These are phyloP conservation scores for Caenorhabditis plicata DNA, from an alignment of 2,888 invertebrate genomes.

Conservation along the genomic window DNA sequence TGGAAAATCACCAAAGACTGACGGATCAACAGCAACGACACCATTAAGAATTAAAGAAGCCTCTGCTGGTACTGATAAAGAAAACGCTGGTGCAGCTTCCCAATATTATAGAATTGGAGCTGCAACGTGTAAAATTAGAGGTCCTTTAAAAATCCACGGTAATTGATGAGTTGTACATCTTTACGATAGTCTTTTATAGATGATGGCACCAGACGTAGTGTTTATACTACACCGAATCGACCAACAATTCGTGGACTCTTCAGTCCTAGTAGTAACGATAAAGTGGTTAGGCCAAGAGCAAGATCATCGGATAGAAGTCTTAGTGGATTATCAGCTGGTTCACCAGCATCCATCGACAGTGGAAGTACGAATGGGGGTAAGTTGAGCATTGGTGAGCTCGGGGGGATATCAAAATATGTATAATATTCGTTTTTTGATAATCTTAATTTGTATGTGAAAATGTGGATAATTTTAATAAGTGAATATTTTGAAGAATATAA, in stretches of 20 bases:
- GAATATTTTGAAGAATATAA: not conserved
- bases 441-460: too few species aligned
- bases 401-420: too few species aligned
- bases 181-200: slow-evolving; percentile 17
- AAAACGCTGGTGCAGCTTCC: slow-evolving; percentile 4
- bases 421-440: too few species aligned
- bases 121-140: slow-evolving; percentile 24
- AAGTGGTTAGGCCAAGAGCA: slow-evolving; percentile 13
- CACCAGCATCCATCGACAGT: slow-evolving; percentile 38
- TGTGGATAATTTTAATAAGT: not conserved
- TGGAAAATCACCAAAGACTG: not conserved
- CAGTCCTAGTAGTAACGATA: slow-evolving; percentile 29
- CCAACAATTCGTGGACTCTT: slow-evolving; percentile 38
- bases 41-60: not conserved
- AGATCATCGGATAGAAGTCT: slow-evolving; percentile 32
- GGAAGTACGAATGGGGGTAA: slow-evolving; percentile 19
- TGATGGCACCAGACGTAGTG: slow-evolving; percentile 41
- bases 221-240: slow-evolving; percentile 48
- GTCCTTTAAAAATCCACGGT: slow-evolving; percentile 20
- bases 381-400: too few species aligned
- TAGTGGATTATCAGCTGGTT: slow-evolving; percentile 14
- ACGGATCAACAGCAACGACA: not conserved
- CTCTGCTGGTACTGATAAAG: slow-evolving; percentile 21
- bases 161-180: not conserved
- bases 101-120: slow-evolving; percentile 25